Evolutionary conservation across 2,888 invertebrate species (phyloP).

Genomic region (Drosophila paranaensis): DNA sequence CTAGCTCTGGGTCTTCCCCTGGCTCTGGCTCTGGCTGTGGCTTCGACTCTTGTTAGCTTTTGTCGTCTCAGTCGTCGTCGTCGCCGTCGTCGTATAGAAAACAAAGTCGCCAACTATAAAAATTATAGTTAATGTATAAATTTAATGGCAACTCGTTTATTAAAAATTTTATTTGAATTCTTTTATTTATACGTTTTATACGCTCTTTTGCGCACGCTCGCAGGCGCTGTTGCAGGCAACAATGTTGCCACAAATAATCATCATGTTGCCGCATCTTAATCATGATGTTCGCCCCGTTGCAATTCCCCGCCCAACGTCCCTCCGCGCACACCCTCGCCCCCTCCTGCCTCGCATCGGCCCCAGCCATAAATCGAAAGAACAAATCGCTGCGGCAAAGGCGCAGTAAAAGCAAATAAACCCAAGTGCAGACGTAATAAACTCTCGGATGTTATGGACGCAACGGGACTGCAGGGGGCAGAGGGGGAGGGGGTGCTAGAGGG

Average conservation of each 20-base stretch:
- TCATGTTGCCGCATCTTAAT: slow-evolving; percentile 39
- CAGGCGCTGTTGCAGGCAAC: slow-evolving; percentile 58
- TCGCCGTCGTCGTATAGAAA: slow-evolving; percentile 62
- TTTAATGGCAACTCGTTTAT: slow-evolving; percentile 85
- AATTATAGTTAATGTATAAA: slow-evolving; percentile 85
- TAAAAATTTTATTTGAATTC: slow-evolving; percentile 84
- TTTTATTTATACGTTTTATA: slow-evolving; percentile 80
- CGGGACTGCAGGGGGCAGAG: slow-evolving; percentile 9
- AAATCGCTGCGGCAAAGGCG: slow-evolving; percentile 81
- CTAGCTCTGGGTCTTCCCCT: not conserved
- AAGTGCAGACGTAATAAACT: slow-evolving; percentile 82
- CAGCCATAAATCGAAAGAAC: slow-evolving; percentile 80
- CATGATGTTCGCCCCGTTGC: slow-evolving; percentile 46
- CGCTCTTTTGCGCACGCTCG: slow-evolving; percentile 74
- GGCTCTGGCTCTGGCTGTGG: not conserved
- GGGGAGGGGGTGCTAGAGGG: not conserved
- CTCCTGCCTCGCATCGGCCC: slow-evolving; percentile 12
- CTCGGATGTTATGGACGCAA: slow-evolving; percentile 70
- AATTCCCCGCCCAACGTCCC: slow-evolving; percentile 8
- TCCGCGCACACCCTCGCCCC: slow-evolving; percentile 10
- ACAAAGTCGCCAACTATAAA: slow-evolving; percentile 81
- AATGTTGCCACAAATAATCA: slow-evolving; percentile 66
- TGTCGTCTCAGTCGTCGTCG: slow-evolving; percentile 8
- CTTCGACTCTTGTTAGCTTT: slow-evolving; percentile 3
- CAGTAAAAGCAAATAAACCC: slow-evolving; percentile 81